A percentile compares a stretch with the other conserved stretches of the same genome.
Conservation (phyloP, 2,113 vertebrate species). For the Eublepharis macularius region DNA sequence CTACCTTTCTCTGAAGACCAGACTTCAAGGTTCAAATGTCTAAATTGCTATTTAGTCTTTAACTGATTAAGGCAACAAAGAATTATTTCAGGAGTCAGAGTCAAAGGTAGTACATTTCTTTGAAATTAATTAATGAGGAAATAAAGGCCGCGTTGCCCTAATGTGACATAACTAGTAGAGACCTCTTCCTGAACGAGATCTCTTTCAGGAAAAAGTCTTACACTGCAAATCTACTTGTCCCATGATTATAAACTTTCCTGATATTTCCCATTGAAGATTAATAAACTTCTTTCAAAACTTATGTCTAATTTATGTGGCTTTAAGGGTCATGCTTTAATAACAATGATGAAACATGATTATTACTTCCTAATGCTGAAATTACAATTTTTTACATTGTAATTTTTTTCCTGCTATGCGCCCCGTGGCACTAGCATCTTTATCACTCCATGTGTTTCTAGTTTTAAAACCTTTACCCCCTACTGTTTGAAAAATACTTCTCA, state of each 20-base stretch:
- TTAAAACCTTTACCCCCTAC: constrained; percentile 99
- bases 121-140: constrained; percentile 44
- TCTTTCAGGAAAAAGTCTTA: constrained; percentile 31
- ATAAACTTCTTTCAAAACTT: constrained; percentile 86
- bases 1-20: no score
- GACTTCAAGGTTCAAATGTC: background rate
- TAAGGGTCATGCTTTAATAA: constrained; percentile 98
- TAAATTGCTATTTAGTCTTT: background rate
- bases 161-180: constrained; percentile 40
- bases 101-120: background rate
- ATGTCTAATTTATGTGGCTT: constrained; percentile 92
- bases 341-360: constrained; percentile 99
- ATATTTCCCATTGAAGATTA: constrained; percentile 83
- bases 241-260: constrained; percentile 80
- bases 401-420: constrained; percentile 93
- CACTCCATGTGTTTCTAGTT: constrained; percentile 99
- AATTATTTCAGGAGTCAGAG: background rate
- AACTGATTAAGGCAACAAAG: background rate
- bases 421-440: constrained; percentile 99
- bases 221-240: constrained; percentile 61
- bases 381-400: constrained; percentile 95
- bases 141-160: constrained; percentile 55
- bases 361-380: constrained; percentile 99
- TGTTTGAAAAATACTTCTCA: constrained; percentile 99
- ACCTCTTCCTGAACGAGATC: constrained; percentile 25